Evolutionary conservation across 2,797 vertebrate genomes (phyloP), one percentile per base, ranked within the genome.

Genomic region (Falco rusticolus): DNA sequence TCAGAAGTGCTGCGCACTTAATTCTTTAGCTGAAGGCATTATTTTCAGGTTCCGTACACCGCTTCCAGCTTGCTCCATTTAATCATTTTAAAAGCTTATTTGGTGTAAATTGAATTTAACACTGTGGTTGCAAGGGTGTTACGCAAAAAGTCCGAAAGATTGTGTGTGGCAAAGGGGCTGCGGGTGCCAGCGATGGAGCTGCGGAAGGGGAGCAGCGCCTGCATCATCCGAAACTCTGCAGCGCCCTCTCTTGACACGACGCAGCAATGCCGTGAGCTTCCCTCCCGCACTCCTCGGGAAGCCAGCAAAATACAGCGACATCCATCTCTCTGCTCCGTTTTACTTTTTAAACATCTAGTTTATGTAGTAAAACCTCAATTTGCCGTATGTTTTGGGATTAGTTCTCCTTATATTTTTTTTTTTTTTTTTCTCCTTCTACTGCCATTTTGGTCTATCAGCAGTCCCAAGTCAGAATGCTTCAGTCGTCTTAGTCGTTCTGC

Each of bases 161-260:
- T 25, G 87, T 51, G 65, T 14, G 74, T 48, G 33, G 85, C 22
- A 1, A 16, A 20, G 59, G 69, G 59, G 78, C 66, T 93, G 93
- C 75, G 33, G 90, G 81, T 87, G 53, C 81, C 83, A 54, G 34
- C 18, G 74, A 18, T n/a, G 95, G 95, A 69, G 51, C 87, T 82
- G 33, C 57, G 1, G 76, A 57, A 59, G 83, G 33, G 77, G 33
- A 84, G 84, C 61, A 65, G 84, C 68, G 57, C 9, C 56, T n/a
- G 76, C 64, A 89, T 85, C 93, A 97, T 98, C 95, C 76, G 84
- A 94, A 97, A 98, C 98, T 97, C 98, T 79, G 94, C 97, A 95
- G 97, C 98, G 86, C 98, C 98, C 98, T 98, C 98, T 98, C 11
- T 98, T 79, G 98, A 93, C 97, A 2, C 14, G 63, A 74, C 22